Evolutionary conservation across 2,888 invertebrate genomes (phyloP).

Genomic region (Diarsia mendica): DNA sequence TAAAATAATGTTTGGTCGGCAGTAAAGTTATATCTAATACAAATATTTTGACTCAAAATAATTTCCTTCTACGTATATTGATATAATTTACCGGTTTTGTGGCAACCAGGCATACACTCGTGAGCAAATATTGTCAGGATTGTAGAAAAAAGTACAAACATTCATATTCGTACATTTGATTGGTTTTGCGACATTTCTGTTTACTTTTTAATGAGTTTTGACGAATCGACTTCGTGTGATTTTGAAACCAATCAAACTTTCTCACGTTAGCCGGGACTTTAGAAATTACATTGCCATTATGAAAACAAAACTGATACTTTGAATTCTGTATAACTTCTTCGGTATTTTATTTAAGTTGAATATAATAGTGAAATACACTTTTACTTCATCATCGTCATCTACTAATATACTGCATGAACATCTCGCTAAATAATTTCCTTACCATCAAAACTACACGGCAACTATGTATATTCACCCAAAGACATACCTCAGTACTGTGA

Average conservation of each 20-base stretch:
- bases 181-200: slow-evolving; percentile 84
- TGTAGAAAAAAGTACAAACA: slow-evolving; percentile 63
- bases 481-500: slow-evolving; percentile 11
- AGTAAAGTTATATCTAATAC: slow-evolving; percentile 9
- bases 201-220: slow-evolving; percentile 89
- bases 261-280: slow-evolving; percentile 74
- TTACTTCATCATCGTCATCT: neutral
- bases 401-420: neutral
- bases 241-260: slow-evolving; percentile 89
- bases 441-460: neutral
- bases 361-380: neutral
- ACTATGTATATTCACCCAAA: slow-evolving; percentile 14
- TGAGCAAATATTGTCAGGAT: slow-evolving; percentile 59
- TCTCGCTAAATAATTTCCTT: neutral
- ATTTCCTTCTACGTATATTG: slow-evolving; percentile 33
- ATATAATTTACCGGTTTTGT: slow-evolving; percentile 50
- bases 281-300: slow-evolving; percentile 66
- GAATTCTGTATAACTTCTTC: slow-evolving; percentile 8
- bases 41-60: slow-evolving; percentile 40
- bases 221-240: slow-evolving; percentile 82
- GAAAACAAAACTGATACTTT: slow-evolving; percentile 60
- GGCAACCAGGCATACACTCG: slow-evolving; percentile 38
- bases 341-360: slow-evolving; percentile 17
- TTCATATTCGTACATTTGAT: slow-evolving; percentile 75
- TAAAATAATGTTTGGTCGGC: neutral